Evolutionary conservation across 2,888 invertebrate species (phyloP).

Genomic region (Acleris cristana): DNA sequence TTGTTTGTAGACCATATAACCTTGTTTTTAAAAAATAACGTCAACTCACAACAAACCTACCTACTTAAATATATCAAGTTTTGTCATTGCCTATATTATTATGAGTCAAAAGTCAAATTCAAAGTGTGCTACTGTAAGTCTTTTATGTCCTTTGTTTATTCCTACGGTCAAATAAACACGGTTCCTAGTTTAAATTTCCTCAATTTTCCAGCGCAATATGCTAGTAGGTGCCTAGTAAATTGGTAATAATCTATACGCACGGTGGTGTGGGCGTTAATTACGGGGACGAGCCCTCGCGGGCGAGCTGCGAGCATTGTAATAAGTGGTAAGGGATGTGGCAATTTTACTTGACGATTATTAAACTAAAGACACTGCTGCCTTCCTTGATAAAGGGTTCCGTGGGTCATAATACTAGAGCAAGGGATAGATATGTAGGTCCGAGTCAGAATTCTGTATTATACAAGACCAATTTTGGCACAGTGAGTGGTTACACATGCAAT

Average conservation of each 20-base stretch:
- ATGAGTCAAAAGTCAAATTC: not conserved
- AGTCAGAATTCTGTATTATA: too few species aligned
- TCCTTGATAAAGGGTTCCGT: too few species aligned
- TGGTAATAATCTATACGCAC: conserved; percentile 32
- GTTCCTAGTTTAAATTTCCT: conserved; percentile 11
- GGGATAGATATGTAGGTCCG: too few species aligned
- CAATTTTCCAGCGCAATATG: conserved; percentile 16
- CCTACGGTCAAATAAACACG: not conserved
- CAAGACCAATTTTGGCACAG: too few species aligned
- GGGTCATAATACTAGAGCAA: too few species aligned
- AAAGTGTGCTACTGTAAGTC: not conserved
- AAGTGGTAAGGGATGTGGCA: not conserved
- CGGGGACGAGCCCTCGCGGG: conserved; percentile 16
- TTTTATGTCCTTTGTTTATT: not conserved
- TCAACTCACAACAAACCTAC: too few species aligned
- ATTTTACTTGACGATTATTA: too few species aligned
- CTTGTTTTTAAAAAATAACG: too few species aligned
- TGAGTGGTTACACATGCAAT: too few species aligned
- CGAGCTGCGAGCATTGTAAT: not conserved
- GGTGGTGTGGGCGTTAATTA: conserved; percentile 24
- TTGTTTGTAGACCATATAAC: too few species aligned
- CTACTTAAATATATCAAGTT: too few species aligned
- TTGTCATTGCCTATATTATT: not conserved
- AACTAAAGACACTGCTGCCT: too few species aligned
- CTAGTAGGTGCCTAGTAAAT: conserved; percentile 18